Conservation (phyloP, 2,888 invertebrate species). For the Drosophila macrospina region DNA sequence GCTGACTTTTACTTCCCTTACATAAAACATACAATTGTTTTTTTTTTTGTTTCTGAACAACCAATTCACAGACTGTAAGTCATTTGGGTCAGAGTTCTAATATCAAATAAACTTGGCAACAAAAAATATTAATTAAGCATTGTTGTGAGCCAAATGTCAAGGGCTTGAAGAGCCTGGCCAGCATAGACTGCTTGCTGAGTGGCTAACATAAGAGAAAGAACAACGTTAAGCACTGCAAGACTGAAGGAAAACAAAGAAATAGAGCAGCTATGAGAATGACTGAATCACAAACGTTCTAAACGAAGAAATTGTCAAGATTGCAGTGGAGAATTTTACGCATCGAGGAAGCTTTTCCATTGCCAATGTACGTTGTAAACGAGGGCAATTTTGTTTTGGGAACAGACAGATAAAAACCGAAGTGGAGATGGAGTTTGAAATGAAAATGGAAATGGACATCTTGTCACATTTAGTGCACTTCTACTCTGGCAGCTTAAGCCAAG, state of each 20-base stretch:
- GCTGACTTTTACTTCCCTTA: neutral
- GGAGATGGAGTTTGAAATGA: neutral
- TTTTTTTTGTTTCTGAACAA: neutral
- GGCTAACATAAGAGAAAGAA: constrained; percentile 29
- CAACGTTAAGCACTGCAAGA: constrained; percentile 4
- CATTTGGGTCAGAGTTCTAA: constrained; percentile 37
- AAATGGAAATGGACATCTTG: constrained; percentile 47
- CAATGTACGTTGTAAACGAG: constrained; percentile 7
- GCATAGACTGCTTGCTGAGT: constrained; percentile 35
- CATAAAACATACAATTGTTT: neutral
- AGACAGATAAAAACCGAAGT: constrained; percentile 10
- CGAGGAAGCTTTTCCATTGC: constrained; percentile 9
- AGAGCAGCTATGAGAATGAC: constrained; percentile 7
- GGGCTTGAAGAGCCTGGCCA: constrained; percentile 46
- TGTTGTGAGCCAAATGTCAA: constrained; percentile 55
- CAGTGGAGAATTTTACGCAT: constrained; percentile 17
- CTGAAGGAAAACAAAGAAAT: neutral
- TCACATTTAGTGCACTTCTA: constrained; percentile 57
- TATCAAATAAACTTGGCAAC: constrained; percentile 35
- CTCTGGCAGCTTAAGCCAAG: constrained; percentile 28
- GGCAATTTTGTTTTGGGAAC: constrained; percentile 26
- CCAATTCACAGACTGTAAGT: constrained; percentile 1
- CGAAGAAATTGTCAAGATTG: constrained; percentile 44
- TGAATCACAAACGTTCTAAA: constrained; percentile 34
- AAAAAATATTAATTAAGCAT: constrained; percentile 18